A percentile compares a stretch with the other conserved stretches of the same genome.
These are phyloP conservation scores for Cirrhinus molitorella DNA, from an alignment of 2,797 vertebrate genomes.

Conservation along the genomic window DNA sequence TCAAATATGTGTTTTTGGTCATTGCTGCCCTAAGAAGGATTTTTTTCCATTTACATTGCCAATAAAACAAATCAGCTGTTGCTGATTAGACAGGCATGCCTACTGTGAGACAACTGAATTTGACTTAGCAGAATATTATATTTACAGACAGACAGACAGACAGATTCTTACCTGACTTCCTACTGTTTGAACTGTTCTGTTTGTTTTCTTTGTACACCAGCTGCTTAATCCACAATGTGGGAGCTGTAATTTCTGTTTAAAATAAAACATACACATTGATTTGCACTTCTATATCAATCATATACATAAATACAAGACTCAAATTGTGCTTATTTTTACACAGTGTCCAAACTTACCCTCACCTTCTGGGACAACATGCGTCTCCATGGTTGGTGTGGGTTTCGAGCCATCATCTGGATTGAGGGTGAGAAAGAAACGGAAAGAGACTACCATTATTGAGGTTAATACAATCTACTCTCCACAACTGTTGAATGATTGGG, in stretches of 20 bases:
- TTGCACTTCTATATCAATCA: background rate
- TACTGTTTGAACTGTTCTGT: slow-evolving; percentile 87
- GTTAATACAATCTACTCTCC: slow-evolving; percentile 99
- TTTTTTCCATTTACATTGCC: background rate
- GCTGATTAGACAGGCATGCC: background rate
- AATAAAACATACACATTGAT: slow-evolving; percentile 40
- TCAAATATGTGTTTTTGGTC: background rate
- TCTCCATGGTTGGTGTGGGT: slow-evolving; percentile 96
- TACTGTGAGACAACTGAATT: background rate
- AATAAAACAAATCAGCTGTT: background rate
- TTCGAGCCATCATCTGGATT: slow-evolving; percentile 99
- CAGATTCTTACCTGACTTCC: slow-evolving; percentile 86
- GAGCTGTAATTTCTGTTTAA: slow-evolving; percentile 92
- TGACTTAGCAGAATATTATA: background rate
- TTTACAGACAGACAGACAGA: background rate
- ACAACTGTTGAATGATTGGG: slow-evolving; percentile 99
- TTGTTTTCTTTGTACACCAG: slow-evolving; percentile 92
- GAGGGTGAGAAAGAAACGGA: slow-evolving; percentile 99
- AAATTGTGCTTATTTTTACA: background rate
- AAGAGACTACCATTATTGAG: slow-evolving; percentile 99
- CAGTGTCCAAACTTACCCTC: slow-evolving; percentile 85
- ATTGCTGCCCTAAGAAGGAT: background rate
- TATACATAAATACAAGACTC: background rate
- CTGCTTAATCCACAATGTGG: slow-evolving; percentile 96
- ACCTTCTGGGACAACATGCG: slow-evolving; percentile 88